phyloP scores from a whole-genome alignment of 92 coral and sea anemone genomes.

The Hydrozoanthus gracilis region DNA sequence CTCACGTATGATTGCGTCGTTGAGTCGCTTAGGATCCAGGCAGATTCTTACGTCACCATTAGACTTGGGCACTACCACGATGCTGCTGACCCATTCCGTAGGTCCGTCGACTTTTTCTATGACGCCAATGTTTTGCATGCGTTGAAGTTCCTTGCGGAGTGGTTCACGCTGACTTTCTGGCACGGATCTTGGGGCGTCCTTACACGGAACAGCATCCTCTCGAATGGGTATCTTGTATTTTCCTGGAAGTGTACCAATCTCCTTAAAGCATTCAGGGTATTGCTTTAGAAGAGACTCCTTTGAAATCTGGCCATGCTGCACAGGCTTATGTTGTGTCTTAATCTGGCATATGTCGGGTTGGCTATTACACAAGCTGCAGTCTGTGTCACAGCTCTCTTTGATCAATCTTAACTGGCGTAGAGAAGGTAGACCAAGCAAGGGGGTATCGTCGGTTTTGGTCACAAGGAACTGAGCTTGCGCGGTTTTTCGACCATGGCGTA shows the following conservation, averaged over 20 bases:
- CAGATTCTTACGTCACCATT: constrained; percentile 34
- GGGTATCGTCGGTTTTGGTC: constrained; percentile 43
- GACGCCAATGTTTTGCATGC: constrained; percentile 39
- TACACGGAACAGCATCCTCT: constrained; percentile 44
- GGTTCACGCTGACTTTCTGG: constrained; percentile 43
- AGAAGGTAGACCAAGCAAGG: constrained; percentile 45
- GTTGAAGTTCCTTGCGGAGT: constrained; percentile 44
- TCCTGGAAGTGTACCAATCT: constrained; percentile 43
- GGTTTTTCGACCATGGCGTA: constrained; percentile 43
- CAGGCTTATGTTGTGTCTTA: constrained; percentile 42
- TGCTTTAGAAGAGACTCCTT: constrained; percentile 42
- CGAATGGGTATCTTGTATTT: constrained; percentile 42
- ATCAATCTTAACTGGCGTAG: constrained; percentile 44
- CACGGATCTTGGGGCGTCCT: constrained; percentile 45
- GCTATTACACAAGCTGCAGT: constrained; percentile 41
- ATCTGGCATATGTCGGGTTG: constrained; percentile 45
- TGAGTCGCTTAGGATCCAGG: constrained; percentile 52
- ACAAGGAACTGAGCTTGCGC: constrained; percentile 45
- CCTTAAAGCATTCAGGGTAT: constrained; percentile 41
- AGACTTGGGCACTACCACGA: constrained; percentile 36
- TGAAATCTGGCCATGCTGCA: constrained; percentile 44
- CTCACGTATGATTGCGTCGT: constrained; percentile 54
- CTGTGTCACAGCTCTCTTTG: constrained; percentile 45
- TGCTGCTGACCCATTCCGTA: constrained; percentile 36
- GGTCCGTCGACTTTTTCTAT: constrained; percentile 37